phyloP scores from a whole-genome alignment of 2,797 vertebrate species.

The Microcaecilia unicolor region DNA sequence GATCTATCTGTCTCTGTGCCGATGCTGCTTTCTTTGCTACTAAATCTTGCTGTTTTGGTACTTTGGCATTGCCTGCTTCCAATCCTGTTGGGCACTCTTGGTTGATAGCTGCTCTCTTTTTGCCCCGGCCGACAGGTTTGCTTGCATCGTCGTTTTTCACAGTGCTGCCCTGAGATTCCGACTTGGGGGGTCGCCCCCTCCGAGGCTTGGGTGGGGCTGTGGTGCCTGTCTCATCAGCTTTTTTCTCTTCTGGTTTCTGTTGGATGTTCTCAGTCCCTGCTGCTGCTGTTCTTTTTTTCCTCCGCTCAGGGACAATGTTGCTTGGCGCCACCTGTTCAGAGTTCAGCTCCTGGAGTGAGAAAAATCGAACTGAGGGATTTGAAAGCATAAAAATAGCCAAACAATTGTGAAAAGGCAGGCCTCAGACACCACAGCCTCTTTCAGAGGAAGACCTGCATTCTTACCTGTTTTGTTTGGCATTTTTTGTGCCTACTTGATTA shows the following conservation, averaged over 20 bases:
- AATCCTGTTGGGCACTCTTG: constrained; percentile 62
- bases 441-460: no score
- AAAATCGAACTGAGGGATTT: no score
- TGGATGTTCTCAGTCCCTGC: constrained; percentile 73
- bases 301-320: constrained; percentile 61
- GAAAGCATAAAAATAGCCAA: no score
- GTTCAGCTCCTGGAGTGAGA: constrained; percentile 28
- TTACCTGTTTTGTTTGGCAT: no score
- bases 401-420: no score
- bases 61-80: constrained; percentile 84
- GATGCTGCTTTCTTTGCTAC: constrained; percentile 75
- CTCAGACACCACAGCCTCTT: no score
- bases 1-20: constrained; percentile 91
- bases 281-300: constrained; percentile 57
- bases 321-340: constrained; percentile 61
- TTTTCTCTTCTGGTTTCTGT: constrained; percentile 59
- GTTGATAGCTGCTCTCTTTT: constrained; percentile 71
- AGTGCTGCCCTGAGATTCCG: constrained; percentile 50
- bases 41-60: constrained; percentile 82
- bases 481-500: no score
- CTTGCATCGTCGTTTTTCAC: constrained; percentile 58
- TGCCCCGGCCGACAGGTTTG: constrained; percentile 71
- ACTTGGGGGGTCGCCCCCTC: constrained; percentile 86
- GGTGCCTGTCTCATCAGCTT: constrained; percentile 54
- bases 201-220: constrained; percentile 71